Conservation (phyloP, 2,113 vertebrate genomes). For the Turdus rufiventris region DNA sequence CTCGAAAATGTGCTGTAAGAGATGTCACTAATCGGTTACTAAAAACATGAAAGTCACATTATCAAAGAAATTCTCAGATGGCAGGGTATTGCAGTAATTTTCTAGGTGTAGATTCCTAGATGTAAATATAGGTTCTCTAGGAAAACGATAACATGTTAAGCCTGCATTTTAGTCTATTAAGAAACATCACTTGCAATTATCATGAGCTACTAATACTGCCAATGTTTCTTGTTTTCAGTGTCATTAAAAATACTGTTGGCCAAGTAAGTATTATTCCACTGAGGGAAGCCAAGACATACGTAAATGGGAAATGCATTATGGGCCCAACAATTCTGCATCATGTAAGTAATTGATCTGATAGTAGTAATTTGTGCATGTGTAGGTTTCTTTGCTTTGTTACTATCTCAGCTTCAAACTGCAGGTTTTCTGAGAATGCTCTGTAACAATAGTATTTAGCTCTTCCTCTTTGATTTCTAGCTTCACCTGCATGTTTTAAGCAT, state of each 20-base stretch:
- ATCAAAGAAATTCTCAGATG: background rate
- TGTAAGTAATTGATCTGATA: conserved; percentile 71
- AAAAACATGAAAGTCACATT: background rate
- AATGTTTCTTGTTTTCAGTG: conserved; percentile 69
- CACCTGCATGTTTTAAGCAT: background rate
- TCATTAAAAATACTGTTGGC: conserved; percentile 79
- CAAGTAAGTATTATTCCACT: conserved; percentile 82
- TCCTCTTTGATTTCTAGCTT: background rate
- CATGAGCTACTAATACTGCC: background rate
- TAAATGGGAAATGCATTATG: conserved; percentile 86
- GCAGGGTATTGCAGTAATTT: background rate
- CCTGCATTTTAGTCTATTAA: background rate
- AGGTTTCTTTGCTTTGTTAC: background rate
- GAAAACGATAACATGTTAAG: background rate
- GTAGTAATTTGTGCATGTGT: background rate
- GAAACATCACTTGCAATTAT: background rate
- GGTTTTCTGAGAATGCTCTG: background rate
- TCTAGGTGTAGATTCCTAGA: background rate
- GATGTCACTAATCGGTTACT: background rate
- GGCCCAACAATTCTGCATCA: conserved; percentile 83
- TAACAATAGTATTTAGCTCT: background rate
- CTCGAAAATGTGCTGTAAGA: background rate
- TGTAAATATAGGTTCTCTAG: background rate
- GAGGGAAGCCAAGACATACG: conserved; percentile 84
- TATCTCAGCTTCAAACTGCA: background rate